A percentile compares a stretch with the other conserved stretches of the same genome.
Conservation (phyloP, 2,888 invertebrate species). For the Aspidapion aeneum region DNA sequence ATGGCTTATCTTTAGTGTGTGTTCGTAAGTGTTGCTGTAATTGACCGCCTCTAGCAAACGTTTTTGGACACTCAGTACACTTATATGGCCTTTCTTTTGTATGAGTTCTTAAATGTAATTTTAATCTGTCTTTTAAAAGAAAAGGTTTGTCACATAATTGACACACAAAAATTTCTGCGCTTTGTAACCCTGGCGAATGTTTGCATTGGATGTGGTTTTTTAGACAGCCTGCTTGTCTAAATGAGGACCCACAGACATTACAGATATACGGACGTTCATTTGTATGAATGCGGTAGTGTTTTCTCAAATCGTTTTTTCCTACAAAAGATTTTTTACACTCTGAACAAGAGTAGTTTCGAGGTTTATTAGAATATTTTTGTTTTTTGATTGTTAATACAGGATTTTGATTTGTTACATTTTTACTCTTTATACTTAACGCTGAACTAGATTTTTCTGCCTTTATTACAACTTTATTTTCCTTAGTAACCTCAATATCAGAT, state of each 20-base stretch:
- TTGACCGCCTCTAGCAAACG: constrained; percentile 71
- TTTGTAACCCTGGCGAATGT: constrained; percentile 49
- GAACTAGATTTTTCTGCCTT: neutral
- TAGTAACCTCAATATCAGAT: neutral
- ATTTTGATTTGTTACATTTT: no score
- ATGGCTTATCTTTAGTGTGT: constrained; percentile 70
- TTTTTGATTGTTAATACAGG: no score
- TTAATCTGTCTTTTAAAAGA: constrained; percentile 69
- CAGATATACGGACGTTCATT: constrained; percentile 62
- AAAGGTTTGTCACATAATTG: constrained; percentile 73
- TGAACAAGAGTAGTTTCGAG: constrained; percentile 55
- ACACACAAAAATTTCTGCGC: constrained; percentile 59
- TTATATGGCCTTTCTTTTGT: constrained; percentile 66
- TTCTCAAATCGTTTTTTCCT: constrained; percentile 61
- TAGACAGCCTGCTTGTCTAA: constrained; percentile 62
- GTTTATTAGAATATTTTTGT: no score
- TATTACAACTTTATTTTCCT: neutral
- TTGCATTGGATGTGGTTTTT: constrained; percentile 60
- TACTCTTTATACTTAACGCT: no score
- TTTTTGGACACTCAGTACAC: constrained; percentile 60
- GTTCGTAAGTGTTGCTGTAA: constrained; percentile 70
- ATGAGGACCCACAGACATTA: constrained; percentile 58
- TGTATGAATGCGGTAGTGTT: constrained; percentile 65
- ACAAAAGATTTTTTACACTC: constrained; percentile 63
- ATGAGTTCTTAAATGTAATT: constrained; percentile 70